phyloP scores from a whole-genome alignment of 37 sponge, comb jelly and placozoan genomes.

The Halichondria panicea region DNA sequence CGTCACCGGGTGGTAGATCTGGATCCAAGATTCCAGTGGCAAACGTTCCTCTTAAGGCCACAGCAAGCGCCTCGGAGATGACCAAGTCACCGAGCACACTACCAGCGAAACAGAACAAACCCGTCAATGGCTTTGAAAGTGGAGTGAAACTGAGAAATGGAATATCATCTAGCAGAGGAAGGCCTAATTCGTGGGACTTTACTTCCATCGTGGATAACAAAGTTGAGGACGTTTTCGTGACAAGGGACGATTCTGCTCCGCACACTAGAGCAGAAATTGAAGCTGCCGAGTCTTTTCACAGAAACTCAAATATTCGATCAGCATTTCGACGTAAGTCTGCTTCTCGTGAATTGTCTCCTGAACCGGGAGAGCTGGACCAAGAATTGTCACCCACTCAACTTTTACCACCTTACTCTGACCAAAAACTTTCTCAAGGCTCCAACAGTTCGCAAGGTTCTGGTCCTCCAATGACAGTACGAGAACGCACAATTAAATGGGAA shows the following conservation, averaged over 20 bases:
- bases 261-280: neutral
- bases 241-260: neutral
- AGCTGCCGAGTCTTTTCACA: neutral
- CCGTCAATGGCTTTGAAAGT: neutral
- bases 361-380: neutral
- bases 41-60: slow-evolving; percentile 23
- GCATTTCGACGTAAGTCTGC: slow-evolving; percentile 1
- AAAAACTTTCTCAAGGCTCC: slow-evolving; percentile 5
- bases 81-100: neutral
- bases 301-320: slow-evolving; percentile 1
- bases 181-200: slow-evolving; percentile 28
- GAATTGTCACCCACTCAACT: neutral
- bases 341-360: slow-evolving; percentile 5
- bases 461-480: slow-evolving; percentile 24
- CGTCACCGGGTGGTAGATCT: neutral
- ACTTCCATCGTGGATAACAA: neutral
- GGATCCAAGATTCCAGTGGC: slow-evolving; percentile 4
- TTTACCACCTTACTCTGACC: neutral
- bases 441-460: slow-evolving; percentile 11
- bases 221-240: neutral
- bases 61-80: slow-evolving; percentile 23
- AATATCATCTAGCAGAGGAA: neutral
- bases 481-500: slow-evolving; percentile 47
- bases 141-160: neutral
- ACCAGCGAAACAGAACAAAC: neutral